Evolutionary conservation across 2,797 vertebrate genomes (phyloP), one percentile per base, ranked within the genome.

Genomic region (Diplodus sargus): DNA sequence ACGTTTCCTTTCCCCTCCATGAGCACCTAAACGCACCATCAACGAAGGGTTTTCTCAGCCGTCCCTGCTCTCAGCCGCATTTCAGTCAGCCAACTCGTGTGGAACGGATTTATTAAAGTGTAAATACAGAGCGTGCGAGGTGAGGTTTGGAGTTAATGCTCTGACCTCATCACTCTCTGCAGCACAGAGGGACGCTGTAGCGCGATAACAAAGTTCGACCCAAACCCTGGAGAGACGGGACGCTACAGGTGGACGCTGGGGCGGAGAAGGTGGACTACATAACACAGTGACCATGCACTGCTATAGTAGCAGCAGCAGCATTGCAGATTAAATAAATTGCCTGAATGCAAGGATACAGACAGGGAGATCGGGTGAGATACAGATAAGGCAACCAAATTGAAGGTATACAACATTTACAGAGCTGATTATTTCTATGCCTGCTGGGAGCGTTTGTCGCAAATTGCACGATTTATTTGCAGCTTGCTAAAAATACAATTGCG

Each of bases 21-120:
- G 17, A 68, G 48, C 49, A 45, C 48, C 49, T 53, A 22, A 81
- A 79, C 25, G 54, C 59, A 75, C 43, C 60, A 23, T 54, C 57
- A 52, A 43, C 51, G n/a, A 62, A 18, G 49, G 3, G n/a, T 70
- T 70, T 61, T n/a, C 23, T 13, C 54, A 66, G 54, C 39, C 58
- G 17, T 43, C 45, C 17, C 70, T 48, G 49, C 53, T 22, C 18
- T 63, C 45, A 22, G 4, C 51, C 59, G 25, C 62, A 34, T 67
- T 76, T 60, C 49, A 58, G 30, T 49, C 22, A 18, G 56, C 16
- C 17, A 43, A 39, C 28, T 81, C 79, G 49, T 14, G 67, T 43
- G 42, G 30, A 69, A 78, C 51, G 0, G 16, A 20, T 67, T 75
- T 58, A 70, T 73, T 76, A 78, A 82, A 70, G 72, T 71, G 66